These are phyloP conservation scores for Ophonus ardosiacus DNA, from an alignment of 2,888 invertebrate species.

Conservation along the genomic window DNA sequence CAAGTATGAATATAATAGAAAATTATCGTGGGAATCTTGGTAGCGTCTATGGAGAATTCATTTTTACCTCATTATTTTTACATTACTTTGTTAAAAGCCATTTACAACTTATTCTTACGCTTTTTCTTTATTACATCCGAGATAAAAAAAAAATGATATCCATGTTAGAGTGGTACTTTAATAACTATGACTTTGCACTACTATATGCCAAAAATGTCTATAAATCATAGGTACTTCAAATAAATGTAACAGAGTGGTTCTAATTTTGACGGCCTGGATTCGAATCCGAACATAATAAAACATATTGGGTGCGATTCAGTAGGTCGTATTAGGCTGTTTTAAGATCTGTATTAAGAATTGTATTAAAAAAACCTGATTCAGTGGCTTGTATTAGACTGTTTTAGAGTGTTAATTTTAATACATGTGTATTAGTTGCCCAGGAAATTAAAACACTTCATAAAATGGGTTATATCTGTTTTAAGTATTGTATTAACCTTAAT, in stretches of 20 bases:
- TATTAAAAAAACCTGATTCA: too few relatives aligned
- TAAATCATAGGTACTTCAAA: not conserved
- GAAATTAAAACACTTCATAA: too few relatives aligned
- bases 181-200: constrained; percentile 2
- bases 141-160: not conserved
- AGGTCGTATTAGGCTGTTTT: too few relatives aligned
- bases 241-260: not conserved
- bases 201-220: not conserved
- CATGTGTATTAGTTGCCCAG: too few relatives aligned
- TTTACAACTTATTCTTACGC: not conserved
- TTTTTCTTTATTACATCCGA: not conserved
- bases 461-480: too few relatives aligned
- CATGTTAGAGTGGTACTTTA: not conserved
- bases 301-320: too few relatives aligned
- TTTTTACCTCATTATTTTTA: constrained; percentile 25
- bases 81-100: constrained; percentile 31
- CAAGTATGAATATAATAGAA: not conserved
- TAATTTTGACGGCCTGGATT: too few relatives aligned
- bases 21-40: not conserved
- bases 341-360: too few relatives aligned
- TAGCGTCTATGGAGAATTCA: not conserved
- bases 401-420: too few relatives aligned
- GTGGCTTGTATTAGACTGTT: too few relatives aligned
- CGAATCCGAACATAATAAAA: too few relatives aligned
- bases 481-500: too few relatives aligned